Percentiles rank a stretch among this genome's conserved stretches.
These are phyloP conservation scores for Hippopotamyrus pictus DNA, from an alignment of 2,797 vertebrate species.

Conservation along the genomic window DNA sequence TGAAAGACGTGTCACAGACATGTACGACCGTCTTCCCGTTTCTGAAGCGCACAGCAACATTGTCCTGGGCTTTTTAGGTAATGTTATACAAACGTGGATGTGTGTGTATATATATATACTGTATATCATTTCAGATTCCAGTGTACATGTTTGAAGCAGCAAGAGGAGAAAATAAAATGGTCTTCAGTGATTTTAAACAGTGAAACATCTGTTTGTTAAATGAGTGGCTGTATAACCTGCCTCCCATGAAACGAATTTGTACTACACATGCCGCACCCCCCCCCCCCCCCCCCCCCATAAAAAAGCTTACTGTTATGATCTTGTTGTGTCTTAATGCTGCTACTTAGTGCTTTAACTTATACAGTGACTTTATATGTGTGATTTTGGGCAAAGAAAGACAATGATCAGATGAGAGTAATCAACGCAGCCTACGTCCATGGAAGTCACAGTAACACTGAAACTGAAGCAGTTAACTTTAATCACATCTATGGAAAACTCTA, in stretches of 20 bases:
- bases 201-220: slow-evolving; percentile 7
- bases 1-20: neutral
- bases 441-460: neutral
- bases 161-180: slow-evolving; percentile 55
- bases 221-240: neutral
- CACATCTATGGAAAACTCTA: neutral
- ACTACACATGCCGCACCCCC: neutral
- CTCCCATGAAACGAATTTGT: neutral
- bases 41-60: slow-evolving; percentile 63
- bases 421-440: neutral
- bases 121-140: slow-evolving; percentile 65
- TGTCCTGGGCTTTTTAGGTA: slow-evolving; percentile 63
- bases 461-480: neutral
- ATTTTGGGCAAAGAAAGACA: neutral
- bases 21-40: slow-evolving; percentile 27
- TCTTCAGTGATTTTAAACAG: slow-evolving; percentile 54
- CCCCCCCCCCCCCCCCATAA: neutral
- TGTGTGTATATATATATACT: slow-evolving; percentile 69
- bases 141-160: slow-evolving; percentile 64
- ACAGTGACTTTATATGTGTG: neutral
- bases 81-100: slow-evolving; percentile 61
- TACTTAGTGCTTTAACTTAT: neutral
- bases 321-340: neutral
- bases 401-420: neutral
- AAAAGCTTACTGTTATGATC: neutral